Evolutionary conservation across 2,888 invertebrate genomes (phyloP), one percentile per base, ranked within the genome.

Genomic region (Spodoptera picta): DNA sequence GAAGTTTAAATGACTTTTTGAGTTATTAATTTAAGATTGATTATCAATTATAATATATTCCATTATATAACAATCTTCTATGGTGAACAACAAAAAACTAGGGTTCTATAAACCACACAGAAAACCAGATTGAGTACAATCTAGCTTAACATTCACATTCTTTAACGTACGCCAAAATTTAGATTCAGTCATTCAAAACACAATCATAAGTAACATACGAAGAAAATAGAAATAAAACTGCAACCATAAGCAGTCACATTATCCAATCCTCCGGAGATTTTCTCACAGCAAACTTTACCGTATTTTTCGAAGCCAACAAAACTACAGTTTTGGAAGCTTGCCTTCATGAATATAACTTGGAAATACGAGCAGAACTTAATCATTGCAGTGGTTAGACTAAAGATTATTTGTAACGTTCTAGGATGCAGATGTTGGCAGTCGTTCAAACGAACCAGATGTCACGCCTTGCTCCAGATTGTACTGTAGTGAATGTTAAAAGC

Each of bases 371-470:
- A 60, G 60, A 65, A 73, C 54, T 59, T 68, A 70, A 77, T 74
- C 52, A 66, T 69, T 77, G 69, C 63, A 74, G 67, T 63, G 41
- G 51, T 56, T 56, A 55, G 49, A 53, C 47, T 56, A 19, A 27
- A 53, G 61, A 75, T 68, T 72, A 74, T 65, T 66, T 66, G 59
- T 49, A 58, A 62, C 63, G 63, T 56, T 43, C 9, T 61, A 77
- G 69, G 69, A 74, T 75, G 77, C 85, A 84, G 84, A 82, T 81
- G 82, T 74, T 79, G 68, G 63, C 73, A 76, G 54, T 61, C 56
- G 70, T 77, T 70, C 76, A 77, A 75, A 76, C 60, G 67, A 57
- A 60, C 68, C 79, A 69, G 75, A 75, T 77, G 80, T 70, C 64
- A 56, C 55, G 69, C 50, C 36, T 54, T 62, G 54, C 54, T 46